Percentiles rank a stretch among this genome's conserved stretches.
Conservation (phyloP, 64 coral and sea anemone species). For the Montipora sp. region DNA sequence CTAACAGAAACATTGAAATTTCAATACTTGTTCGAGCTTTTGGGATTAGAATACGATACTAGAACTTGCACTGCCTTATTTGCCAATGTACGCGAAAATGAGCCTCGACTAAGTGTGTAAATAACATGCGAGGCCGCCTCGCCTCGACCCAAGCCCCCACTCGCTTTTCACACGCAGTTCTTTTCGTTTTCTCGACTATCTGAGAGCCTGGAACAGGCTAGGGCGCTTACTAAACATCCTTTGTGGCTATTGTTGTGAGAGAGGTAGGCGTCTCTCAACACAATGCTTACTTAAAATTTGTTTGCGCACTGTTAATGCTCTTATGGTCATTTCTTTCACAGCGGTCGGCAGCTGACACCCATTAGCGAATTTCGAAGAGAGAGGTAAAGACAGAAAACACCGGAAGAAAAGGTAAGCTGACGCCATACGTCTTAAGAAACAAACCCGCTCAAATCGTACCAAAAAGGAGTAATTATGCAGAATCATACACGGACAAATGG, state of each 20-base stretch:
- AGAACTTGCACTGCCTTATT: too few species aligned
- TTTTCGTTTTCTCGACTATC: too few species aligned
- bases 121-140: not conserved
- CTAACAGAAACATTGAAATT: not conserved
- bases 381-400: not conserved
- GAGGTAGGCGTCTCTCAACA: not conserved
- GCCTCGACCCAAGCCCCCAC: too few species aligned
- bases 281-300: not conserved
- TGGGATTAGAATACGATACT: not conserved
- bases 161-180: too few species aligned
- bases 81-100: not conserved
- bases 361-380: not conserved
- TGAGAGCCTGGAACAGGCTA: too few species aligned
- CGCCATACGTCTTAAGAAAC: not conserved
- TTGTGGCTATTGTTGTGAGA: not conserved
- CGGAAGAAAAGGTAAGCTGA: not conserved
- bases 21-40: not conserved
- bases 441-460: not conserved
- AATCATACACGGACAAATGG: not conserved
- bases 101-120: not conserved
- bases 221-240: not conserved
- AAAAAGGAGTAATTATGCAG: not conserved
- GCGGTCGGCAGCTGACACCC: not conserved
- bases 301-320: constrained; percentile 18
- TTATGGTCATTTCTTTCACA: not conserved